Evolutionary conservation across 2,888 invertebrate genomes (phyloP), one percentile per base, ranked within the genome.

Genomic region (Dicycla oo): DNA sequence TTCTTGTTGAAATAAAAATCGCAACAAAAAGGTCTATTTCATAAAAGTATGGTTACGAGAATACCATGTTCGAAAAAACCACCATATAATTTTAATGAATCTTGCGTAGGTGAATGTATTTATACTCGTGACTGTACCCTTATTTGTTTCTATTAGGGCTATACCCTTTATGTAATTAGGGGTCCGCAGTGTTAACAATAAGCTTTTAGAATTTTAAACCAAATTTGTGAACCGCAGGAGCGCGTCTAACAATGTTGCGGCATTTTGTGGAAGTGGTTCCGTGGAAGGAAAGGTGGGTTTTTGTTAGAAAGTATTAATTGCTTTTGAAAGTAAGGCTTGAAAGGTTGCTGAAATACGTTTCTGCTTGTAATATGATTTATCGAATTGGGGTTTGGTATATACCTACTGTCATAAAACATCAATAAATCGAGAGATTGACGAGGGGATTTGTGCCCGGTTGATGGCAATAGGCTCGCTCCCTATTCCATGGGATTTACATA

Each of bases 101-200:
- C n/a, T n/a, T n/a, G n/a, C n/a, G n/a, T n/a, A n/a, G n/a, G n/a
- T n/a, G 34, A 5, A 34, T 2, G 2, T 34, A 34, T 4, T 34
- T 34, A 34, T 3, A 6, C 34, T 34, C 34, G 34, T 34, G 30
- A 30, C 30, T 45, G 66, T 40, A 74, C 45, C 15, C 26, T 53
- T 40, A 67, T 69, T 69, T 62, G 23, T 65, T 38, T 62, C 2
- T 43, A 38, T 58, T 51, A 43, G 30, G 30, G 26, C n/a, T 47
- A 23, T 45, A 30, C 26, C 49, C 60, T 70, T 61, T n/a, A 30
- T 13, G 30, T 73, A 72, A 67, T 73, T 60, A 66, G 62, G 26
- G 58, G 13, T 53, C 34, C n/a, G 8, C 15, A 62, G 49, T 53
- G 47, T 58, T 74, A 58, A 79, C 49, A 66, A 57, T 34, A 47